Conservation (phyloP, 2,113 vertebrate genomes). For the Tinamus guttatus region DNA sequence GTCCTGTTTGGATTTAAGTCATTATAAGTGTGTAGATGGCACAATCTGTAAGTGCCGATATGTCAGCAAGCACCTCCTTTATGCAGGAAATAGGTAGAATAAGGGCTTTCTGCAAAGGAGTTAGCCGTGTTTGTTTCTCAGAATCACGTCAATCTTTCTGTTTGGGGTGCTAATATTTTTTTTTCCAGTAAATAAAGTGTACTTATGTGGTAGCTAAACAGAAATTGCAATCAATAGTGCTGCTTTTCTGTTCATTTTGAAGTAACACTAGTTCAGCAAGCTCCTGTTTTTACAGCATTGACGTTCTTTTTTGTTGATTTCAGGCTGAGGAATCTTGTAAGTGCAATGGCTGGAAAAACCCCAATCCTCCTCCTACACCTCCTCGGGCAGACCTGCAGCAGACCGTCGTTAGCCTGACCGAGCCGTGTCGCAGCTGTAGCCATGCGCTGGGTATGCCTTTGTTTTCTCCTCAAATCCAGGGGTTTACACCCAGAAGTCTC, state of each 20-base stretch:
- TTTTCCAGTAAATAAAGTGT: background rate
- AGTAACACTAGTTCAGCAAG: accelerated
- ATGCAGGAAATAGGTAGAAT: background rate
- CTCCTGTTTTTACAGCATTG: accelerated
- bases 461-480: accelerated
- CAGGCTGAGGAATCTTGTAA: conserved; percentile 97
- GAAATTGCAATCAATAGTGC: background rate
- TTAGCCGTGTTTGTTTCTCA: background rate
- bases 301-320: conserved; percentile 6
- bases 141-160: background rate
- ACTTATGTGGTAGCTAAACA: background rate
- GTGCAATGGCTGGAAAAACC: conserved; percentile 99
- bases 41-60: background rate
- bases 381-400: conserved; percentile 91
- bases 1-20: background rate
- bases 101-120: background rate
- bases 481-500: accelerated
- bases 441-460: conserved; percentile 87
- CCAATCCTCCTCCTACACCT: conserved; percentile 93
- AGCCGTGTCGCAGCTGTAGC: conserved; percentile 96
- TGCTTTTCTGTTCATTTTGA: background rate
- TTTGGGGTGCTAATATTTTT: background rate
- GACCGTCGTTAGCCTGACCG: conserved; percentile 84
- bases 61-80: background rate
- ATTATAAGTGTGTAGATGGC: background rate